Percentiles rank a stretch among this genome's conserved stretches.
These are phyloP conservation scores for Amblyteles armatorius DNA, from an alignment of 2,888 invertebrate species.

Conservation along the genomic window DNA sequence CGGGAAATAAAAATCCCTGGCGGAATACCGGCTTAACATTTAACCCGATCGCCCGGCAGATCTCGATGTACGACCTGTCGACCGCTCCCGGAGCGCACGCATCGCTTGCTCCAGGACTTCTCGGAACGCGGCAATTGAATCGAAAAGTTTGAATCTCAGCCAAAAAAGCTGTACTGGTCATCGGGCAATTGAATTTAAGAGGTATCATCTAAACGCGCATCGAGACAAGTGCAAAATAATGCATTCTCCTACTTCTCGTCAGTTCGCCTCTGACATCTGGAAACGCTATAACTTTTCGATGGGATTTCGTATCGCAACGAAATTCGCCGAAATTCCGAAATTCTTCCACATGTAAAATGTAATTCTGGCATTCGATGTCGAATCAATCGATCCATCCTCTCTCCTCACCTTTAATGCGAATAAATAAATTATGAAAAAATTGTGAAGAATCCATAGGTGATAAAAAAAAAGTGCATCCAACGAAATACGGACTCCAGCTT, in stretches of 20 bases:
- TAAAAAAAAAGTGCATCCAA: neutral
- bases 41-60: constrained; percentile 63
- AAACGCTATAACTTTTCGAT: too few relatives aligned
- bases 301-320: too few relatives aligned
- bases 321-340: too few relatives aligned
- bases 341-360: neutral
- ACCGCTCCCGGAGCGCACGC: constrained; percentile 34
- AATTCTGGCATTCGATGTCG: neutral
- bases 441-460: neutral
- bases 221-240: neutral
- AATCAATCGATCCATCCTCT: neutral
- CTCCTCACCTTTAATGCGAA: neutral
- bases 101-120: constrained; percentile 29
- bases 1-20: constrained; percentile 25
- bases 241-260: too few relatives aligned
- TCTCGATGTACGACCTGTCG: constrained; percentile 66
- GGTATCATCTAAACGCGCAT: neutral
- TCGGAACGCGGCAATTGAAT: constrained; percentile 30
- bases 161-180: neutral
- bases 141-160: constrained; percentile 1
- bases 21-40: constrained; percentile 66
- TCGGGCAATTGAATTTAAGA: neutral
- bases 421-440: neutral
- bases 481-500: neutral
- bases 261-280: too few relatives aligned